These are phyloP conservation scores for Amorpha juglandis DNA, from an alignment of 2,888 invertebrate species.

Conservation along the genomic window DNA sequence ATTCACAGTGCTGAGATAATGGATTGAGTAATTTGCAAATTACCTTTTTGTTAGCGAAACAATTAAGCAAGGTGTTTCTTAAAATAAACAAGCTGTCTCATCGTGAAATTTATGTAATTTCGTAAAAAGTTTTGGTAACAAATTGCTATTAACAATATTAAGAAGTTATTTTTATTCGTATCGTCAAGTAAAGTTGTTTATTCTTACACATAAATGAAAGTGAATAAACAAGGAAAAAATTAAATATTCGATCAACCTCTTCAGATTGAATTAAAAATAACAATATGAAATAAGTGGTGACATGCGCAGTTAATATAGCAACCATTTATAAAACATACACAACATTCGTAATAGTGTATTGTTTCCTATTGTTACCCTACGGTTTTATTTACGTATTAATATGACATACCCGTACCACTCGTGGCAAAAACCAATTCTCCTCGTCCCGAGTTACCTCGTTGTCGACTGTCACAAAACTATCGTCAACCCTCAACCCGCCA, in stretches of 20 bases:
- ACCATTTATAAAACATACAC: too few species aligned
- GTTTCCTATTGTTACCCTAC: too few species aligned
- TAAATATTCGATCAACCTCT: neutral
- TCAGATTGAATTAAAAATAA: too few species aligned
- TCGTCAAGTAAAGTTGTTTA: neutral
- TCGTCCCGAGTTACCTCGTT: too few species aligned
- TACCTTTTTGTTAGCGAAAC: conserved; percentile 7
- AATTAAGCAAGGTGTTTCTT: conserved; percentile 5
- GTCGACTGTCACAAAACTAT: too few species aligned
- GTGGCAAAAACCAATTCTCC: too few species aligned
- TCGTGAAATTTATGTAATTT: neutral
- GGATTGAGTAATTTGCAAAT: conserved; percentile 14
- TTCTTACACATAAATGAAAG: neutral
- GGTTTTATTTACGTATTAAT: too few species aligned
- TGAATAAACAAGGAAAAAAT: neutral
- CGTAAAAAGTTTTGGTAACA: conserved; percentile 9
- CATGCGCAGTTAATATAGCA: too few species aligned
- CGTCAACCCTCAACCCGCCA: neutral
- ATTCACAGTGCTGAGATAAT: conserved; percentile 18
- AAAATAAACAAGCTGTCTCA: conserved; percentile 8
- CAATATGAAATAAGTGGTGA: too few species aligned
- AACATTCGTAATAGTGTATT: too few species aligned
- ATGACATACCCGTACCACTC: too few species aligned
- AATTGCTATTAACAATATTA: neutral
- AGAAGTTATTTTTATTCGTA: neutral